These are phyloP conservation scores for Micronisus gabar DNA, from an alignment of 2,113 vertebrate species.

Conservation along the genomic window DNA sequence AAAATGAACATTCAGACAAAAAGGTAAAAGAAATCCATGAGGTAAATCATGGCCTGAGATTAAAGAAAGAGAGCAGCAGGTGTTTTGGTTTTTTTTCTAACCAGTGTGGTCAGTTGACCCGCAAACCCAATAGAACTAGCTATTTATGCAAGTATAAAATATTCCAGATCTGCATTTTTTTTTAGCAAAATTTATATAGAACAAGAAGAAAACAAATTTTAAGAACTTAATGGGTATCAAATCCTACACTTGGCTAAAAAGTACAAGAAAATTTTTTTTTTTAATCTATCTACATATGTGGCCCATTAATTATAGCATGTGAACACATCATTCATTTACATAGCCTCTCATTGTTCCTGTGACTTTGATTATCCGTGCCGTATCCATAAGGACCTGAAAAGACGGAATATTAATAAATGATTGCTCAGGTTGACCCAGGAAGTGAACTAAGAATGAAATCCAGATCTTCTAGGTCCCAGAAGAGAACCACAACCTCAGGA, in stretches of 20 bases:
- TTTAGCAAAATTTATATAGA: background rate
- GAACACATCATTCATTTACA: background rate
- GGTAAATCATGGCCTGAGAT: background rate
- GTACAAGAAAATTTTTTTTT: background rate
- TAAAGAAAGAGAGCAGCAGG: background rate
- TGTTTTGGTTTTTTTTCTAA: background rate
- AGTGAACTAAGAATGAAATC: background rate
- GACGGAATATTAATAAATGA: background rate
- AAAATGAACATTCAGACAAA: background rate
- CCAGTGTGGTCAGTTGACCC: too few relatives aligned
- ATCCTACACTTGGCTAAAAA: background rate
- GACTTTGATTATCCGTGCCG: background rate
- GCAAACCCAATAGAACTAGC: background rate
- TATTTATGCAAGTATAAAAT: background rate
- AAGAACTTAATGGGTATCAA: background rate
- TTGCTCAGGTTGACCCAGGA: background rate
- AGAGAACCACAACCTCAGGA: background rate
- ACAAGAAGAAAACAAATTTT: background rate
- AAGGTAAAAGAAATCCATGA: background rate
- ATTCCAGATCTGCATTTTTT: background rate
- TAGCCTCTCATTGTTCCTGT: background rate
- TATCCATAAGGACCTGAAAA: background rate
- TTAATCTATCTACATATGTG: background rate
- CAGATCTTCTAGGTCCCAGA: background rate
- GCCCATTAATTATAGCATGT: background rate